Base-by-base conservation (phyloP, 2,888 invertebrate species). In the Pachliopta kotzebuea region DNA sequence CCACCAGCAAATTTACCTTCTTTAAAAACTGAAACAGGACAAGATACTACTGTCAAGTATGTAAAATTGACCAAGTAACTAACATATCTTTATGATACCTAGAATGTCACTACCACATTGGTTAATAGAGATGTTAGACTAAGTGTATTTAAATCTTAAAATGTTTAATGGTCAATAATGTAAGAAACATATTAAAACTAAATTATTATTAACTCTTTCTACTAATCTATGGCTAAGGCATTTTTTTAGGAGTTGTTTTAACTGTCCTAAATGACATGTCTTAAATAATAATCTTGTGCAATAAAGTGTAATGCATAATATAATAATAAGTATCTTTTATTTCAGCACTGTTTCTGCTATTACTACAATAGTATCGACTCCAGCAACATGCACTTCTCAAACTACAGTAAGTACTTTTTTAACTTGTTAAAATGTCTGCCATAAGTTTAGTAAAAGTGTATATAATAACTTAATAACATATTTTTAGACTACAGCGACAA, bases 1-100 rank as follows among this genome's bases (percentile, higher is more conserved):
- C 98, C 99, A 93, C 99, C 99, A 90, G 98, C 98, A 87, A 98
- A 99, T 94, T 94, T 99, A 92, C 99, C 99, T 88, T 99, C 99
- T 94, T 93, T 99, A 93, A 99, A 98, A 94, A 98, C 98, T 88
- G 99, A 99, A 94, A 94, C 92, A 79, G 92, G 92, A 76, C 90
- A 88, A 80, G 92, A 92, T 76, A 79, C 92, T 71, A 90, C 84
- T 78, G 74, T 86, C 77, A 91, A 85, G 91, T 91, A 82, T 82
- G 88, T 78, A 56, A n/a, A n/a, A 45, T 45, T 2, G 1, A 37
- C 37, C 7, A 45, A n/a, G 18, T 45, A 45, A 8, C n/a, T n/a
- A 45, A n/a, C n/a, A 45, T 45, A n/a, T 18, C 4, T n/a, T n/a
- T 8, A 14, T 37, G 11, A 45, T 45, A 18, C 9, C 18, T 45